phyloP scores from a whole-genome alignment of 2,797 vertebrate species.

The Falco berigora region DNA sequence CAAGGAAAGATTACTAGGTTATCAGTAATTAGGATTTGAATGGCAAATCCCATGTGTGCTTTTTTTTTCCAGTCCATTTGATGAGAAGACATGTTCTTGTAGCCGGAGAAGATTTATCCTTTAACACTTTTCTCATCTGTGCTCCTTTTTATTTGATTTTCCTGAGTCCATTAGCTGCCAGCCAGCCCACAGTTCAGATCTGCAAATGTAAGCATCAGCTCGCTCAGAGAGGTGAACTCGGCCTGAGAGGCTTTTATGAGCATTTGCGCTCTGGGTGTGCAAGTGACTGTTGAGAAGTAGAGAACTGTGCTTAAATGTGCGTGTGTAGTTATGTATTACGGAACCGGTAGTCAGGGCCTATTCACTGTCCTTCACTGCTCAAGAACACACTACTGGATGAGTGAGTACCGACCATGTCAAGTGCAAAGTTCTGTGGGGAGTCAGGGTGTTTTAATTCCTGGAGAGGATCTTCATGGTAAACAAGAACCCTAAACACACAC shows the following conservation, averaged over 20 bases:
- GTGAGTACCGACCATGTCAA: neutral
- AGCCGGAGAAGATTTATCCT: neutral
- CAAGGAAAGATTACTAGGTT: neutral
- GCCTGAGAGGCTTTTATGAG: neutral
- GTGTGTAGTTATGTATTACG: fast-evolving
- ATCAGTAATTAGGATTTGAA: neutral
- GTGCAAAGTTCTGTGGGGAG: neutral
- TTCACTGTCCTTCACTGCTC: neutral
- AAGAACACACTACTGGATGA: neutral
- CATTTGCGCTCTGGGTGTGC: neutral
- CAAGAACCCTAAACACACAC: neutral
- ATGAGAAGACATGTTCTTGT: neutral
- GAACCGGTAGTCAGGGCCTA: neutral
- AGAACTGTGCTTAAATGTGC: neutral
- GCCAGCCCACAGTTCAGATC: neutral
- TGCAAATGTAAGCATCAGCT: neutral
- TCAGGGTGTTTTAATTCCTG: neutral
- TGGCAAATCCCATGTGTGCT: neutral
- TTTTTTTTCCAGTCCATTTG: neutral
- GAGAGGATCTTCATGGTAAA: neutral
- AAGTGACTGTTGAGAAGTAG: neutral
- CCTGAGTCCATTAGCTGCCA: neutral
- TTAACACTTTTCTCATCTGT: neutral
- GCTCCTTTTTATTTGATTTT: neutral
- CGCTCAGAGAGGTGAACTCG: neutral